Evolutionary conservation across 1,140 invertebrate species (phyloP).

Genomic region (Heliconius congener): DNA sequence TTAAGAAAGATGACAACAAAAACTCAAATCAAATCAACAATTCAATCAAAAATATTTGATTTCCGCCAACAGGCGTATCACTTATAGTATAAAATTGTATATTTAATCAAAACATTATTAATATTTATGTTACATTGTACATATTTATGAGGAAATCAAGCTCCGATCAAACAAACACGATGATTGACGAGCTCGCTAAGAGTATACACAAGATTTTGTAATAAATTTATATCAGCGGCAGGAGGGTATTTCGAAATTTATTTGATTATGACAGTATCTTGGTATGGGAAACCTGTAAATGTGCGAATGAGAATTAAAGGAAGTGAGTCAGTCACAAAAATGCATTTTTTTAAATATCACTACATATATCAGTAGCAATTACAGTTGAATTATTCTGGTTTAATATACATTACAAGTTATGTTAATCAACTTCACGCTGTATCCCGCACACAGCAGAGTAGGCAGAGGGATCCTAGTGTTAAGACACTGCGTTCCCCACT

Average conservation of each 20-base stretch:
- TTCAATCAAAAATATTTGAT: neutral
- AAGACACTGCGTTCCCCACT: too few species aligned
- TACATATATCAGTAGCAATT: too few species aligned
- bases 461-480: too few species aligned
- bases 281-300: too few species aligned
- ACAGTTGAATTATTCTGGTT: too few species aligned
- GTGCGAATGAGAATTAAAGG: too few species aligned
- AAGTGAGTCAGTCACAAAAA: too few species aligned
- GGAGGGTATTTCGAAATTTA: neutral
- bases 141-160: constrained; percentile 19
- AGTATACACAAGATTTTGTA: constrained; percentile 8
- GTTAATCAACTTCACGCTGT: too few species aligned
- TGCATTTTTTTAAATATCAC: too few species aligned
- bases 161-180: constrained; percentile 22
- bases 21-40: neutral
- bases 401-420: too few species aligned
- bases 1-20: neutral
- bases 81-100: neutral
- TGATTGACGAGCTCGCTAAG: constrained; percentile 26
- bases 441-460: too few species aligned
- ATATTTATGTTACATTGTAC: neutral
- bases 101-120: neutral
- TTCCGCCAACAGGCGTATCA: neutral
- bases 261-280: neutral
- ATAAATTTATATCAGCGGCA: constrained; percentile 1